Evolutionary conservation across 2,797 vertebrate species (phyloP).

Genomic region (Argentina silus): DNA sequence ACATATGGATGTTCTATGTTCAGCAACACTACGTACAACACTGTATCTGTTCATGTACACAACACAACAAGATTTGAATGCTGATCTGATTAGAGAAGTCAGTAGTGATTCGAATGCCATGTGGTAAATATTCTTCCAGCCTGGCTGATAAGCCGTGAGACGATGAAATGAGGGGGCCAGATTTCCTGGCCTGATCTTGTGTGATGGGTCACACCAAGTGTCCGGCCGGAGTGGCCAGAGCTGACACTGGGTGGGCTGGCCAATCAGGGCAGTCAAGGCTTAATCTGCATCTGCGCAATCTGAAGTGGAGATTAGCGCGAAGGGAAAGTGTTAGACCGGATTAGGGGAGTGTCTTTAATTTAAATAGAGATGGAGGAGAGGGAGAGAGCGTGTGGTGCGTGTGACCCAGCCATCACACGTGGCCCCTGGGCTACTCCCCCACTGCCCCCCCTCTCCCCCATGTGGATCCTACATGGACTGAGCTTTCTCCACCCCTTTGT

Average conservation of each 20-base stretch:
- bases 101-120: neutral
- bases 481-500: neutral
- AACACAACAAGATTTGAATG: neutral
- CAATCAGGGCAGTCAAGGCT: neutral
- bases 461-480: neutral
- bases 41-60: neutral
- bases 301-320: neutral
- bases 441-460: neutral
- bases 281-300: constrained; percentile 4
- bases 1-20: neutral
- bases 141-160: constrained; percentile 31
- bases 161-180: constrained; percentile 24
- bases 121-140: constrained; percentile 27
- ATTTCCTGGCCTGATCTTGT: constrained; percentile 34
- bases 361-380: neutral
- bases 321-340: neutral
- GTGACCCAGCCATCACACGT: neutral
- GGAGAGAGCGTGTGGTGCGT: neutral
- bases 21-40: neutral
- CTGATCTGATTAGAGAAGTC: neutral
- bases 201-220: neutral
- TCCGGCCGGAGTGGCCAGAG: neutral
- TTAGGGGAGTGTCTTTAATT: constrained; percentile 6
- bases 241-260: too few relatives aligned
- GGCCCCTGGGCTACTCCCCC: neutral